Evolutionary conservation across 2,113 vertebrate species (phyloP).

Genomic region (Redunca redunca): DNA sequence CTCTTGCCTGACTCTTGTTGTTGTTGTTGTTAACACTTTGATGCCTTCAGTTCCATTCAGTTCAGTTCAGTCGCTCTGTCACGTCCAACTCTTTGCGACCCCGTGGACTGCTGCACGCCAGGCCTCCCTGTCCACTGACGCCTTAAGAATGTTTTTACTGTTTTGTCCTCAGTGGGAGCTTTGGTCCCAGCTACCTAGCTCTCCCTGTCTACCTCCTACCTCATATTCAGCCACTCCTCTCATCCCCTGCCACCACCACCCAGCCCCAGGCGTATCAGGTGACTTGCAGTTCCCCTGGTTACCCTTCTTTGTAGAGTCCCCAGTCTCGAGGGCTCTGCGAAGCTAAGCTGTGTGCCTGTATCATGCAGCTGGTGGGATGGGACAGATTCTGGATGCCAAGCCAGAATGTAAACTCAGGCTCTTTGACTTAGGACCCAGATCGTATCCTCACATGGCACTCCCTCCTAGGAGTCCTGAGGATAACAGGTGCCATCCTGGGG

Average conservation of each 20-base stretch:
- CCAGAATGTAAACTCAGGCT: neutral
- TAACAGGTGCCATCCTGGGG: neutral
- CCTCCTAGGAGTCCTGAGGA: neutral
- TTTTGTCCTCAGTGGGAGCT: neutral
- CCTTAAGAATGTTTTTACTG: neutral
- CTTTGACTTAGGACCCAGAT: neutral
- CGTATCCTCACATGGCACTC: accelerated
- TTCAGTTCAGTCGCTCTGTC: neutral
- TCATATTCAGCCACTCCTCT: neutral
- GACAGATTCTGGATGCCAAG: neutral
- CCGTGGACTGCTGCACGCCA: neutral
- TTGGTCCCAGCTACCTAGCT: accelerated
- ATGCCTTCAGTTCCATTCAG: neutral
- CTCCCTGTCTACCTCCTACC: neutral
- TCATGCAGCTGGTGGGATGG: too few relatives aligned
- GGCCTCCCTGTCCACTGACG: neutral
- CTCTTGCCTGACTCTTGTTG: neutral
- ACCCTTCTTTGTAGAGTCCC: neutral
- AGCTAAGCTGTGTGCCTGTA: neutral
- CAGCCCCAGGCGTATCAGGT: accelerated
- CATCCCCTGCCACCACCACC: too few relatives aligned
- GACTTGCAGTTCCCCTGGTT: neutral
- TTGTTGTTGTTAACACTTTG: neutral
- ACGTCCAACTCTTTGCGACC: neutral
- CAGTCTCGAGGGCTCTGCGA: neutral